These are phyloP conservation scores for Diarsia brunnea DNA, from an alignment of 2,888 invertebrate species.

Conservation along the genomic window DNA sequence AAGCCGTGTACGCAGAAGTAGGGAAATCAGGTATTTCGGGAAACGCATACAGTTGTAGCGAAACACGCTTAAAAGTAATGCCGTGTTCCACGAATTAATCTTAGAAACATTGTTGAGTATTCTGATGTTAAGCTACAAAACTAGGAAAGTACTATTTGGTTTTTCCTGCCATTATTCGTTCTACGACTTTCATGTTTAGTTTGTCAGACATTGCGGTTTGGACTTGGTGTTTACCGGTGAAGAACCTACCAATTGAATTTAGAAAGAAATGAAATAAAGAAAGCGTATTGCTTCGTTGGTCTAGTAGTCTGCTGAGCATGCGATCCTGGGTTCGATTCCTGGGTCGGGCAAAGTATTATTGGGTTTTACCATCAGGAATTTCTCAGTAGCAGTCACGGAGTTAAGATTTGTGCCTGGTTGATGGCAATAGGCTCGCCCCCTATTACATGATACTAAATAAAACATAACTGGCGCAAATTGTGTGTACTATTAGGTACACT, in stretches of 20 bases:
- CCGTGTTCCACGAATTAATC: not conserved
- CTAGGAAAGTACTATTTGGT: not conserved
- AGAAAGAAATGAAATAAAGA: not conserved
- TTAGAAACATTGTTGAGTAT: not conserved
- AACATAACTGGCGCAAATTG: too few species aligned
- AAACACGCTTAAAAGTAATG: not conserved
- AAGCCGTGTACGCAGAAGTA: not conserved
- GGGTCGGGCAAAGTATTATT: too few species aligned
- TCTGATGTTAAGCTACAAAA: not conserved
- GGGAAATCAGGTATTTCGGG: not conserved
- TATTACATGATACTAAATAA: too few species aligned
- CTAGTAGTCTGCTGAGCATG: too few species aligned
- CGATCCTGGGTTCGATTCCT: too few species aligned
- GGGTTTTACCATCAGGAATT: too few species aligned
- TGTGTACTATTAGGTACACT: too few species aligned
- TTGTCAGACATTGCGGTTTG: not conserved
- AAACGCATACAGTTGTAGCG: not conserved
- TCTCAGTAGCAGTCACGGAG: too few species aligned
- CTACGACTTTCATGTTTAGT: not conserved
- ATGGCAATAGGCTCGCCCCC: too few species aligned
- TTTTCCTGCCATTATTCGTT: not conserved
- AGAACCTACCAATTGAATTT: slow-evolving; percentile 2
- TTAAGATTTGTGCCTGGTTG: too few species aligned
- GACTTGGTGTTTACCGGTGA: not conserved
- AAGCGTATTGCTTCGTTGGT: too few species aligned